Conservation (phyloP, 2,888 invertebrate genomes). For the Lasiommata megera region DNA sequence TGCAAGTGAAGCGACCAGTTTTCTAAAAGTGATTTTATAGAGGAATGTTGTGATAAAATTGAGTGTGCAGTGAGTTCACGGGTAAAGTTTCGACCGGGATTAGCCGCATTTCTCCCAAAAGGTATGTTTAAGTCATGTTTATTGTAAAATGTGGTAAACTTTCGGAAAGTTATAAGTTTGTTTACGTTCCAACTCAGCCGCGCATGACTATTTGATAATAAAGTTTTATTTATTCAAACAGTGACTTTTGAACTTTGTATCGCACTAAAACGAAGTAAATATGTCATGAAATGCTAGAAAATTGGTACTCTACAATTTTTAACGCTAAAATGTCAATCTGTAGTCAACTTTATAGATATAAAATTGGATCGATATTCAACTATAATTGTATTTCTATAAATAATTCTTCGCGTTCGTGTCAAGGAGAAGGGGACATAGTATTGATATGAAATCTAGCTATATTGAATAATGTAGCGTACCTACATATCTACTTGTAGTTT, state of each 20-base stretch:
- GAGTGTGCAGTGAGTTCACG: conserved; percentile 66
- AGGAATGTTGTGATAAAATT: conserved; percentile 75
- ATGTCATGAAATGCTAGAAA: neutral
- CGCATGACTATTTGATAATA: conserved; percentile 61
- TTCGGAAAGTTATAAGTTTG: conserved; percentile 62
- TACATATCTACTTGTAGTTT: conserved; percentile 8
- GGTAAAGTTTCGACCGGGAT: conserved; percentile 50
- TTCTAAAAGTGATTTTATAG: conserved; percentile 63
- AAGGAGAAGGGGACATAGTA: conserved; percentile 7
- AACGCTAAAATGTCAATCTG: neutral
- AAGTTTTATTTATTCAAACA: conserved; percentile 37
- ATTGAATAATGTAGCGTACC: conserved; percentile 22
- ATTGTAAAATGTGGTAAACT: conserved; percentile 46
- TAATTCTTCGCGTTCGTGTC: conserved; percentile 10
- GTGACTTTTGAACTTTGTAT: conserved; percentile 25
- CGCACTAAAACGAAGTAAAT: neutral
- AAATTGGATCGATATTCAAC: conserved; percentile 10
- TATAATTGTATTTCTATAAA: conserved; percentile 16
- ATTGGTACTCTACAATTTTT: neutral
- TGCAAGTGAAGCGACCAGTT: conserved; percentile 69
- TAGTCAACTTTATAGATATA: neutral
- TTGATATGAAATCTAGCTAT: conserved; percentile 23
- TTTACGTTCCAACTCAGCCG: conserved; percentile 64
- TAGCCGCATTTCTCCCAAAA: conserved; percentile 49
- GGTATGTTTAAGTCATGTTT: conserved; percentile 47